Percentiles rank a stretch among this genome's conserved stretches.
Conservation (phyloP, 2,797 vertebrate species). For the Protosalanx chinensis region DNA sequence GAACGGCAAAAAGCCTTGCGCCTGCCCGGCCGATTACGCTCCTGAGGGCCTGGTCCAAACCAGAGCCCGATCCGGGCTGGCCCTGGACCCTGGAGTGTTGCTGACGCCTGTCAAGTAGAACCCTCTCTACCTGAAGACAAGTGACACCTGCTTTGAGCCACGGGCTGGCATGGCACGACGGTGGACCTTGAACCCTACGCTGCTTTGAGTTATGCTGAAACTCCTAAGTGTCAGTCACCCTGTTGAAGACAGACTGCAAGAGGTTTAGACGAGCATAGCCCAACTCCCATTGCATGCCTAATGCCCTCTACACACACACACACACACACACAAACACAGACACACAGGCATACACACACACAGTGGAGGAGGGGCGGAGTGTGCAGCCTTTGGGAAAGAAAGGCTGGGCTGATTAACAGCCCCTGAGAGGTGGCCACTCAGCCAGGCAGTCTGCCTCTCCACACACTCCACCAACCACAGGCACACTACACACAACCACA, state of each 20-base stretch:
- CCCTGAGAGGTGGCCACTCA: conserved; percentile 58
- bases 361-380: conserved; percentile 6
- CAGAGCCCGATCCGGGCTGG: neutral
- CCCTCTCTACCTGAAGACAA: conserved; percentile 27
- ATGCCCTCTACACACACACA: too few species aligned
- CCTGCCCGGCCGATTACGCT: conserved; percentile 65
- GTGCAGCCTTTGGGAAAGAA: conserved; percentile 21
- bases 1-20: conserved; percentile 71
- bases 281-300: conserved; percentile 16
- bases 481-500: conserved; percentile 43
- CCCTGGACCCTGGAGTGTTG: conserved; percentile 38
- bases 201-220: conserved; percentile 1
- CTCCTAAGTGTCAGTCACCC: neutral
- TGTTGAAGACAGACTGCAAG: neutral
- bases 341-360: conserved; percentile 1
- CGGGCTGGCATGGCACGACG: conserved; percentile 8
- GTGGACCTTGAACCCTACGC: conserved; percentile 4
- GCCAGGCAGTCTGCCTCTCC: conserved; percentile 68
- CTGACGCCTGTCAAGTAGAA: conserved; percentile 48
- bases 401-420: conserved; percentile 63
- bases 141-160: conserved; percentile 7
- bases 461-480: conserved; percentile 63
- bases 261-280: conserved; percentile 21
- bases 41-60: conserved; percentile 40
- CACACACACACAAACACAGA: too few species aligned